Evolutionary conservation across 2,797 vertebrate species (phyloP).

Genomic region (Sphenodon punctatus): DNA sequence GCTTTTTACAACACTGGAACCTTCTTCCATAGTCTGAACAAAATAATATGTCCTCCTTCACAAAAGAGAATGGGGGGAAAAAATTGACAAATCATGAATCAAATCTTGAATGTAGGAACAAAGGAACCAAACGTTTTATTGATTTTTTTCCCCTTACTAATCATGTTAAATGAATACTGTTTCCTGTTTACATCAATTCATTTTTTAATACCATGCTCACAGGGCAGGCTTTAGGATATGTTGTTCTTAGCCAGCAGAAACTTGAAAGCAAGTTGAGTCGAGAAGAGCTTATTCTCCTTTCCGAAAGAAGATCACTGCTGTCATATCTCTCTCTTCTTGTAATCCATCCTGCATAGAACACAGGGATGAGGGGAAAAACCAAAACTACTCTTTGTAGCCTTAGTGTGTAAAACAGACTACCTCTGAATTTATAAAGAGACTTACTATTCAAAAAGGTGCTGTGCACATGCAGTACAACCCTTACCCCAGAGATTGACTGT

Average conservation of each 20-base stretch:
- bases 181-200: conserved; percentile 56
- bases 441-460: conserved; percentile 40
- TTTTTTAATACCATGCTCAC: conserved; percentile 50
- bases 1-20: conserved; percentile 16
- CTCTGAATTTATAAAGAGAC: conserved; percentile 55
- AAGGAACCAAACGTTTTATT: not conserved
- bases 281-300: not conserved
- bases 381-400: conserved; percentile 55
- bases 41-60: not conserved
- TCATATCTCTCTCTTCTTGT: conserved; percentile 12
- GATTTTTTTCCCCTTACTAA: conserved; percentile 37
- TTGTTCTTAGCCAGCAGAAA: conserved; percentile 22
- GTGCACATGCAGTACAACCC: conserved; percentile 27
- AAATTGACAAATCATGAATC: conserved; percentile 25
- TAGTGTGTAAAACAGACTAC: conserved; percentile 67
- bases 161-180: conserved; percentile 60
- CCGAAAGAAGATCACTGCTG: conserved; percentile 36
- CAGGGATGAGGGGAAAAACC: conserved; percentile 36
- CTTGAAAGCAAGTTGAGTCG: not conserved
- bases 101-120: conserved; percentile 30
- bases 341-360: conserved; percentile 5
- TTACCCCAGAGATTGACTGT: conserved; percentile 14
- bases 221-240: too few relatives aligned
- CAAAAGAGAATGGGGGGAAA: too few relatives aligned
- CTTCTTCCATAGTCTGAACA: conserved; percentile 37